Conservation (phyloP, 2,888 invertebrate species). For the Epistrophe grossulariae region DNA sequence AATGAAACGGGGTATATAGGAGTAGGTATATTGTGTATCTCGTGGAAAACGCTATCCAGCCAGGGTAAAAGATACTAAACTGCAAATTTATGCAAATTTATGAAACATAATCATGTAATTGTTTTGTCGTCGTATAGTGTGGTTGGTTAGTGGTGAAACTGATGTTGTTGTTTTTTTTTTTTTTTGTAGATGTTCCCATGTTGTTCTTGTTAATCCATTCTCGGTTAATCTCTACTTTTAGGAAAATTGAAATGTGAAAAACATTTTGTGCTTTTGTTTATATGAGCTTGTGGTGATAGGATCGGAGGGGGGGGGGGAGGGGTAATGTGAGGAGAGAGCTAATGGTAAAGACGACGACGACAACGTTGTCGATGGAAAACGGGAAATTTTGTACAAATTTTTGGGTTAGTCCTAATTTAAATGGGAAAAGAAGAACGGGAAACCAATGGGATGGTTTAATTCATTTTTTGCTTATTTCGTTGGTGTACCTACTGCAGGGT, state of each 20-base stretch:
- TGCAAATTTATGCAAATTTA: slow-evolving; percentile 76
- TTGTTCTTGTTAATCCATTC: slow-evolving; percentile 71
- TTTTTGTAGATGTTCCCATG: slow-evolving; percentile 47
- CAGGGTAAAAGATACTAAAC: slow-evolving; percentile 63
- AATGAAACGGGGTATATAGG: not conserved
- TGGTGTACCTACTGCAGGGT: not conserved
- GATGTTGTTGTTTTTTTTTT: slow-evolving; percentile 28
- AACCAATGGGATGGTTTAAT: slow-evolving; percentile 9
- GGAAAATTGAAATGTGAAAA: slow-evolving; percentile 73
- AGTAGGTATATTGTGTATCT: slow-evolving; percentile 3
- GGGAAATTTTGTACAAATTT: slow-evolving; percentile 53
- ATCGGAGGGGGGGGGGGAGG: not conserved
- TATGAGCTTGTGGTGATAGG: not conserved
- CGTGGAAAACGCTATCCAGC: not conserved
- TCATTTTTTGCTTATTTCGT: slow-evolving; percentile 40
- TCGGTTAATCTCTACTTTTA: slow-evolving; percentile 71
- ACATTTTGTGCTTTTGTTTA: slow-evolving; percentile 44
- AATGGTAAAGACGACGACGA: not conserved
- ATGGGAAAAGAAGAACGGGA: not conserved
- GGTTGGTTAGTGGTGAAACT: slow-evolving; percentile 64
- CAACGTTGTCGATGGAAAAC: not conserved
- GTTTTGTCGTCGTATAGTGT: slow-evolving; percentile 71
- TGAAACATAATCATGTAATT: slow-evolving; percentile 75
- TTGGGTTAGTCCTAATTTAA: slow-evolving; percentile 43
- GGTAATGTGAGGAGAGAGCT: not conserved